These are phyloP conservation scores for Callionymus lyra DNA, from an alignment of 2,113 vertebrate genomes.

Conservation along the genomic window DNA sequence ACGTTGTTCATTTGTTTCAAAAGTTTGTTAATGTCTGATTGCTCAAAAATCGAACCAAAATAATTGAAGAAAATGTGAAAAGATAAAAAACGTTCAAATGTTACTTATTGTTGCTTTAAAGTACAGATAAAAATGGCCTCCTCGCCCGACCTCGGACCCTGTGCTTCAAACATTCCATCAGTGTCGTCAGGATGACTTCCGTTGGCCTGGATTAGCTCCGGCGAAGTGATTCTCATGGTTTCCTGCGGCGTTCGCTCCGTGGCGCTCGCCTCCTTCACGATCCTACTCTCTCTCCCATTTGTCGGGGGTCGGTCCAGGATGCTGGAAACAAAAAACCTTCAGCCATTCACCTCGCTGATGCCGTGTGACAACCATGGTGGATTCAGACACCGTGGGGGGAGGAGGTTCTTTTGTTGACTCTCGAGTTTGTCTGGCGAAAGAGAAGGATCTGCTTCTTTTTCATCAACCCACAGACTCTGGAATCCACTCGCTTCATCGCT, in stretches of 20 bases:
- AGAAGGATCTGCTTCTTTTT: conserved; percentile 26
- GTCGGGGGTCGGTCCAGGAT: conserved; percentile 38
- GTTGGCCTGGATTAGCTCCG: conserved; percentile 37
- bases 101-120: no score
- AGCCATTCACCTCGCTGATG: conserved; percentile 49
- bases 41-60: no score
- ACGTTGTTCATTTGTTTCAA: no score
- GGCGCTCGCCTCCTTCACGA: conserved; percentile 16
- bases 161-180: conserved; percentile 12
- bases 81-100: no score
- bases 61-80: no score
- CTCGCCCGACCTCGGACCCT: no score
- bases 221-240: conserved; percentile 33
- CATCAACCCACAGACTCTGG: conserved; percentile 22
- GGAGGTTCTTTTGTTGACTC: conserved; percentile 40
- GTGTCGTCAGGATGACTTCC: conserved; percentile 27
- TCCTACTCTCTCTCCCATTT: conserved; percentile 15
- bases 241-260: conserved; percentile 21
- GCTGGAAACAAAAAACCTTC: conserved; percentile 44
- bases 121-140: no score
- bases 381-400: conserved; percentile 30
- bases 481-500: conserved; percentile 11
- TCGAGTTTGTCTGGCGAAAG: conserved; percentile 27
- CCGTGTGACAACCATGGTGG: conserved; percentile 56
- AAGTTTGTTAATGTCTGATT: no score